A percentile compares a stretch with the other conserved stretches of the same genome.
These are phyloP conservation scores for Alosa sapidissima DNA, from an alignment of 2,797 vertebrate species.

Conservation along the genomic window DNA sequence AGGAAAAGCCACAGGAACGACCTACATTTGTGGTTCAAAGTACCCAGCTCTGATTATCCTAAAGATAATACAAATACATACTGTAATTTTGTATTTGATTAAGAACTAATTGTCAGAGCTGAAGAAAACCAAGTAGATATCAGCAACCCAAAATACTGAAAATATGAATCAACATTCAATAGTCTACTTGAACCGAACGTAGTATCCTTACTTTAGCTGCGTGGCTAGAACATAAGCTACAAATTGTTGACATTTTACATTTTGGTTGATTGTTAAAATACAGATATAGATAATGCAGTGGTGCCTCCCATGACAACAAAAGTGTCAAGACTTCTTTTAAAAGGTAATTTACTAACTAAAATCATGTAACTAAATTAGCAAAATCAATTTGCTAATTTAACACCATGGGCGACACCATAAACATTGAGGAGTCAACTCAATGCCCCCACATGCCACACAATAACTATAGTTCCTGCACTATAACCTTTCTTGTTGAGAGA, in stretches of 20 bases:
- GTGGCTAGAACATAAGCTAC: background rate
- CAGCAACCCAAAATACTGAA: too few species aligned
- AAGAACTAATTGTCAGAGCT: background rate
- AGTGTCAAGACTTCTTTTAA: background rate
- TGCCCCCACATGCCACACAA: too few species aligned
- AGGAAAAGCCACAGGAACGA: background rate
- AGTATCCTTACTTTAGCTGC: background rate
- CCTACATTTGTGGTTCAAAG: background rate
- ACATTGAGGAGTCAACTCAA: too few species aligned
- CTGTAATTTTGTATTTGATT: background rate
- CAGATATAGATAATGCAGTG: background rate
- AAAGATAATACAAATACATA: background rate
- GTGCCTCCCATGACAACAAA: background rate
- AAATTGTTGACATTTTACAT: background rate
- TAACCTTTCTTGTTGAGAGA: too few species aligned
- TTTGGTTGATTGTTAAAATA: background rate
- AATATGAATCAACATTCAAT: background rate
- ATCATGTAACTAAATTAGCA: too few species aligned
- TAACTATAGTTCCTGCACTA: too few species aligned
- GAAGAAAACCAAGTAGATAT: background rate
- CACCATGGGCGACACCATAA: too few species aligned
- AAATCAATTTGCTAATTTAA: too few species aligned
- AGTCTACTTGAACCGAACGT: background rate
- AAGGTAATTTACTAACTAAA: too few species aligned
- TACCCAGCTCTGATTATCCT: background rate